Evolutionary conservation across 2,797 vertebrate species (phyloP), one percentile per base, ranked within the genome.

Genomic region (Danio aesculapii): DNA sequence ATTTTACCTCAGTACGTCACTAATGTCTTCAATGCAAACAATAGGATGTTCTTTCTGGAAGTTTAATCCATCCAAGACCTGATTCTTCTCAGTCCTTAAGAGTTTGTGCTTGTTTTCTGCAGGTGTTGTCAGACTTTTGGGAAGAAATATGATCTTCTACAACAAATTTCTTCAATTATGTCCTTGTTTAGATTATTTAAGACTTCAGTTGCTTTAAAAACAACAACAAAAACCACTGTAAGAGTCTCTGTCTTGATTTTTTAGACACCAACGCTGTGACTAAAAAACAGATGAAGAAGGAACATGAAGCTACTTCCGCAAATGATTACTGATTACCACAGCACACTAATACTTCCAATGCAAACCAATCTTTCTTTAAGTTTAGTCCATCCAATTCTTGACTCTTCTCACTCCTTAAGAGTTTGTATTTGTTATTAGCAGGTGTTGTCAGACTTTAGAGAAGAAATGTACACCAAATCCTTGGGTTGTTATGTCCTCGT

Each of bases 211-310:
- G 30, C 30, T 30, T n/a, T n/a, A n/a, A n/a, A n/a, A n/a, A n/a
- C n/a, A n/a, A n/a, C n/a, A n/a, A n/a, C n/a, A n/a, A n/a, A n/a
- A n/a, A n/a, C n/a, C n/a, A n/a, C n/a, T n/a, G 68, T 67, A 66
- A 55, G 39, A 6, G 14, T 47, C 41, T 50, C 44, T 53, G 11
- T 52, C 72, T 69, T 47, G 17, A 19, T 49, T 14, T 46, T 81
- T 44, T 14, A 14, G 10, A 61, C 75, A 68, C 19, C 13, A 39
- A 49, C 19, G 53, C 13, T n/a, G 30, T 50, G 44, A 88, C 85
- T 89, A 90, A 90, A 88, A 81, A 69, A 86, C 90, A 88, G 90
- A 91, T 88, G 88, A 88, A 87, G 86, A 83, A 68, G n/a, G 88
- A 89, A 90, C 90, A 91, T 87, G 78, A 83, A 90, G 90, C 91